Conservation (phyloP, 2,797 vertebrate species). For the Hyperoplus lanceolatus region DNA sequence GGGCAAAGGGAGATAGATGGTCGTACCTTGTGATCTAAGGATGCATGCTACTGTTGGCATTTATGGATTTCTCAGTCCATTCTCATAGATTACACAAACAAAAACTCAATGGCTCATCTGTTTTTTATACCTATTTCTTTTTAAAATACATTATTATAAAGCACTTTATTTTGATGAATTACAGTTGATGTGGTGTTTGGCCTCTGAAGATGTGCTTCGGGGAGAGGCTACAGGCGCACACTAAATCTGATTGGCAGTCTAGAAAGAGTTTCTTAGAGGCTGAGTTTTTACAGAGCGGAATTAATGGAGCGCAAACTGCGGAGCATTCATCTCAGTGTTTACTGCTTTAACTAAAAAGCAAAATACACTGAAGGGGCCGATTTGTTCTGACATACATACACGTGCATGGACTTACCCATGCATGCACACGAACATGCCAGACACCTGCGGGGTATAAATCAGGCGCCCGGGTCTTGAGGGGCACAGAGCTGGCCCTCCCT, state of each 20-base stretch:
- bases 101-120: neutral
- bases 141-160: constrained; percentile 17
- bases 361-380: constrained; percentile 48
- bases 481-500: constrained; percentile 53
- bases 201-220: constrained; percentile 12
- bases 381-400: constrained; percentile 56
- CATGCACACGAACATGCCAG: constrained; percentile 61
- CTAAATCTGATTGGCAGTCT: constrained; percentile 31
- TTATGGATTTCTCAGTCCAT: constrained; percentile 11
- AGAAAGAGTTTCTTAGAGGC: constrained; percentile 24
- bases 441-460: constrained; percentile 84
- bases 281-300: constrained; percentile 37
- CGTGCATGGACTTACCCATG: constrained; percentile 48
- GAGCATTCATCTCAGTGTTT: constrained; percentile 56
- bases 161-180: constrained; percentile 1
- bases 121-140: constrained; percentile 29
- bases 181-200: neutral
- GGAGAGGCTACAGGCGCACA: neutral
- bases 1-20: neutral
- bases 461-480: constrained; percentile 39
- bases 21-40: neutral
- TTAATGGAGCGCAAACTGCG: constrained; percentile 50
- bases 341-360: constrained; percentile 38
- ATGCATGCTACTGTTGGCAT: neutral
- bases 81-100: constrained; percentile 6